A percentile compares a stretch with the other conserved stretches of the same genome.
Evolutionary conservation across 2,888 invertebrate species (phyloP).

Genomic region (Meandrusa payeni): DNA sequence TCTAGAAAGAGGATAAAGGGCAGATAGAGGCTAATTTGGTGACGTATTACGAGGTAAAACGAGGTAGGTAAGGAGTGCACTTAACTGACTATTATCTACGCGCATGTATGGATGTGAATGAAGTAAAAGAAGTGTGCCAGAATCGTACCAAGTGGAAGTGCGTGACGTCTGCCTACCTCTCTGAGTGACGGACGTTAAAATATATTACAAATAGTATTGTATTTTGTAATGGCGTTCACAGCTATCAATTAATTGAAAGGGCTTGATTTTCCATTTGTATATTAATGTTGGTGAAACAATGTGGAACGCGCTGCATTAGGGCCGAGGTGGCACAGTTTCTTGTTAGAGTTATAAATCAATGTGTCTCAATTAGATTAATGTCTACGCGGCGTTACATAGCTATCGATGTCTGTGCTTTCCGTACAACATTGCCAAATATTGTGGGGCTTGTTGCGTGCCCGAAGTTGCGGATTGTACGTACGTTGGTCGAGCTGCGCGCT

Average conservation of each 20-base stretch:
- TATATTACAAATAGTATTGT: no score
- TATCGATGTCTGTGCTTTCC: slow-evolving; percentile 65
- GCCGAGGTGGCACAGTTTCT: slow-evolving; percentile 76
- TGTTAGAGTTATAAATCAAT: slow-evolving; percentile 73
- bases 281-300: slow-evolving; percentile 70
- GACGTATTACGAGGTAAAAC: no score
- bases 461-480: slow-evolving; percentile 29
- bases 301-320: slow-evolving; percentile 62
- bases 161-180: no score
- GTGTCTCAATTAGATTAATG: slow-evolving; percentile 71
- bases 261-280: slow-evolving; percentile 55
- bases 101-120: no score
- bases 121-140: no score
- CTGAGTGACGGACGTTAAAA: no score
- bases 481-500: slow-evolving; percentile 33
- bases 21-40: no score
- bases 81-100: no score
- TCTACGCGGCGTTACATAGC: slow-evolving; percentile 52
- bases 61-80: no score
- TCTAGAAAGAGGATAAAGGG: no score
- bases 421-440: slow-evolving; percentile 63
- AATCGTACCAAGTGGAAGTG: no score
- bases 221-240: no score
- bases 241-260: slow-evolving; percentile 15
- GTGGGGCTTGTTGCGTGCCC: slow-evolving; percentile 42